Evolutionary conservation across 2,113 vertebrate species (phyloP), one percentile per base, ranked within the genome.

Genomic region (Microtus montanus): DNA sequence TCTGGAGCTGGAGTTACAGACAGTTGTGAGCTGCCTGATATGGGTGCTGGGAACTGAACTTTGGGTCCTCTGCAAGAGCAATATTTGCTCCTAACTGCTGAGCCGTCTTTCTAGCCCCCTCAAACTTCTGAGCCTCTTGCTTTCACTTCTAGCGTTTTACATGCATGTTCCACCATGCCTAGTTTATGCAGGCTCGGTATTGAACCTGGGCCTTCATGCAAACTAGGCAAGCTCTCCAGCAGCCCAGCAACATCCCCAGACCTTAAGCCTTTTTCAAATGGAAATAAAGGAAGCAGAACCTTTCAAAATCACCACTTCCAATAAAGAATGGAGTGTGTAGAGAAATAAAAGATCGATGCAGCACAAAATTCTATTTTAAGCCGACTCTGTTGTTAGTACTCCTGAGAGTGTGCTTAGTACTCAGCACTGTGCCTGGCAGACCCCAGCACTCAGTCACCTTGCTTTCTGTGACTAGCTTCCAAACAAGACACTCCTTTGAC

Each of bases 351-450:
- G 17, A 73, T 61, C 44, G 28, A 84, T 63, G 41, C 9, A 70
- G 63, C 35, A 66, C 68, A 79, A 87, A 78, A 92, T 54, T 84
- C 64, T 87, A 79, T 94, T 91, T 96, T 79, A 79, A 70, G 17
- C 68, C 74, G 87, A 87, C 35, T 41, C 11, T 38, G 61, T 91
- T 87, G 78, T 86, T 78, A 93, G 88, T 52, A 92, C 14, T 47
- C 24, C 13, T 41, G 74, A 89, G 75, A 89, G 71, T 63, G 38
- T 47, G 64, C 24, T 79, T 26, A 74, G 4, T 79, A 73, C 54
- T 86, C 78, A 58, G 49, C 78, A n/a, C 24, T 66, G 77, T 86
- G 77, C 71, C 78, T 92, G 70, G 74, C 20, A 79, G 91, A 77
- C 64, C 22, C 54, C 74, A 80, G 73, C 64, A 24, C 52, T 73